Conservation (phyloP, 37 sponge, comb jelly and placozoan species). For the Cliona cf. orientalis region DNA sequence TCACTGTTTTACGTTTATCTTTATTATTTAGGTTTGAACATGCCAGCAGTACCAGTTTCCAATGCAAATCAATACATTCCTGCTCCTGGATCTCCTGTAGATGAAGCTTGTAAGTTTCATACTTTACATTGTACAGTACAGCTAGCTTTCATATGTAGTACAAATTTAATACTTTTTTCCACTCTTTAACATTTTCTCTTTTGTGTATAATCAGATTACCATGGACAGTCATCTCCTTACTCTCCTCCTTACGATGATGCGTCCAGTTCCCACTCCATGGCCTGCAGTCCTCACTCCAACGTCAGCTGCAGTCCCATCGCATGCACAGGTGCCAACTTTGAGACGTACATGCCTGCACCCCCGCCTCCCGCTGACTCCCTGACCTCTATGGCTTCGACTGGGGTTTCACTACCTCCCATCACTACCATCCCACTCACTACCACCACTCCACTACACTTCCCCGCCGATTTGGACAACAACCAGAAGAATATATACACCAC, state of each 20-base stretch:
- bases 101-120: not conserved
- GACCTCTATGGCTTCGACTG: conserved; percentile 18
- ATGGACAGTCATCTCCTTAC: conserved; percentile 11
- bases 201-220: not conserved
- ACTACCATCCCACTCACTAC: not conserved
- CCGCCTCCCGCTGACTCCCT: conserved; percentile 2
- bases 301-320: not conserved
- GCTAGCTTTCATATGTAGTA: too few species aligned
- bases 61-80: not conserved
- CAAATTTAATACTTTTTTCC: too few species aligned
- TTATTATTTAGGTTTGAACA: too few species aligned
- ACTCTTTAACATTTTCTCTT: too few species aligned
- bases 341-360: too few species aligned
- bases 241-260: conserved; percentile 27
- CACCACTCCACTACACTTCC: not conserved
- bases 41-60: too few species aligned
- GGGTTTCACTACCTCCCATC: not conserved
- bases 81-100: not conserved
- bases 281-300: not conserved
- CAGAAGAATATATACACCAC: not conserved
- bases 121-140: not conserved
- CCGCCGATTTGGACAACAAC: not conserved
- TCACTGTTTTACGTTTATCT: too few species aligned
- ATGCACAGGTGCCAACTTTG: not conserved
- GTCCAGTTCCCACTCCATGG: conserved; percentile 31